Evolutionary conservation across 35 echinoderm and acorn worm species (phyloP), one percentile per base, ranked within the genome.

Genomic region (Ophiothrix spiculata): DNA sequence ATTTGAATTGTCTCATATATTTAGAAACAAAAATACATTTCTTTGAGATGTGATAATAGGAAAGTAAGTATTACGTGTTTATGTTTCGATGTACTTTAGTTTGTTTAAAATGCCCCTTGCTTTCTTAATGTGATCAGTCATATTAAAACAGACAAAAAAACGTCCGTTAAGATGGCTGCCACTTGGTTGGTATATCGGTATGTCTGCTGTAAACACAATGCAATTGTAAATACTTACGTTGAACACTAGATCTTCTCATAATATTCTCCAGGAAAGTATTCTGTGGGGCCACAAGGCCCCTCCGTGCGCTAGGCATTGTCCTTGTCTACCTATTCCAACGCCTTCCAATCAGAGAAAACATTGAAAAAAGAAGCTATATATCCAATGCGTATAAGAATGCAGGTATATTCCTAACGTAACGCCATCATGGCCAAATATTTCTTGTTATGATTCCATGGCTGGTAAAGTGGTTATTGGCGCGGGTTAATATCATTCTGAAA

Each of bases 251-350:
- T 85, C 96, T 91, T 32, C 89, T 77, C 46, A 99, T 99, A 32
- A 99, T 94, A 64, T 91, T 99, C 87, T 99, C 96, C 56, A 99
- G 83, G 82, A 99, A 99, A 32, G 96, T 99, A 91, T 99, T 99
- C 83, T 99, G 96, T 31, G 96, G 96, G 85, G 96, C 96, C 17
- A 99, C 96, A 6, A 99, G 89, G 28, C 96, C 96, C 86, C 89
- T 79, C 37, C 92, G 54, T 78, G 86, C 81, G 56, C 84, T 88
- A 31, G 96, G 96, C 96, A 99, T 99, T 38, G 83, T 94, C 21
- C 33, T 39, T 60, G 38, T 54, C 60, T 12, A 15, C 1, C 29
- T 69, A 69, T 69, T 69, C 60, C 60, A 69, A 69, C 42, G 29
- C 60, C 60, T 4, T 69, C 60, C 60, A 69, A 19, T 6, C 4